Base-by-base conservation (phyloP, 2,113 vertebrate species). In the Caracal caracal region DNA sequence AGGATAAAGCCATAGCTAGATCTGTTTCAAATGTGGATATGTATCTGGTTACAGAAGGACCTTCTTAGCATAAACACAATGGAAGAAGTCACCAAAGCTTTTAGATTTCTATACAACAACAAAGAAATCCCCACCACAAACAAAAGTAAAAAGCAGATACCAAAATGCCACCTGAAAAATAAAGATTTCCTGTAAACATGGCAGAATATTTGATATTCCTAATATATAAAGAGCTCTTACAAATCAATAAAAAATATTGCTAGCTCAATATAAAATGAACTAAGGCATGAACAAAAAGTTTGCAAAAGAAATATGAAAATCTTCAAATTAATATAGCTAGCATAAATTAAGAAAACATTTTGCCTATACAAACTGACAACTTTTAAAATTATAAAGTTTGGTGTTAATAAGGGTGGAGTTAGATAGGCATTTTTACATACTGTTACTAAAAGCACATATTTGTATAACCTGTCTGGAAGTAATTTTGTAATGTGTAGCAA, bases 231-330 rank as follows among this genome's bases (percentile, higher is more conserved):
- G 73, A 97, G 93, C 9, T 51, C 56, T 94, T 97, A 76, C 6
- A 96, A 97, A 96, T 97, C 88, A 97, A 95, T 96, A 86, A 92
- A 96, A 93, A 90, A 15, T 28, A 73, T 28, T 88, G 82, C 88
- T 65, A 43, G 6, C 20, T 93, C 53, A 76, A 71, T 94, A 33
- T 93, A 79, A 95, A 96, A 79, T 93, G 30, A 63, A 88, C 43
- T 85, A 91, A 88, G 28, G 26, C 7, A 82, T 51, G 17, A 91
- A 65, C 28, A 66, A 88, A 12, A 43, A 80, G 65, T 85, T 95
- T 24, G 35, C 70, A 96, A 93, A 91, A 90, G 40, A 90, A 93
- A 95, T 88, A 76, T 24, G 75, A 89, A 94, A 97, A 49, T 56
- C 59, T 94, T 71, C 66, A 94, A 88, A 65, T 78, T 49, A 70